Base-by-base conservation (phyloP, 2,888 invertebrate species). In the Dolichopus griseipennis region DNA sequence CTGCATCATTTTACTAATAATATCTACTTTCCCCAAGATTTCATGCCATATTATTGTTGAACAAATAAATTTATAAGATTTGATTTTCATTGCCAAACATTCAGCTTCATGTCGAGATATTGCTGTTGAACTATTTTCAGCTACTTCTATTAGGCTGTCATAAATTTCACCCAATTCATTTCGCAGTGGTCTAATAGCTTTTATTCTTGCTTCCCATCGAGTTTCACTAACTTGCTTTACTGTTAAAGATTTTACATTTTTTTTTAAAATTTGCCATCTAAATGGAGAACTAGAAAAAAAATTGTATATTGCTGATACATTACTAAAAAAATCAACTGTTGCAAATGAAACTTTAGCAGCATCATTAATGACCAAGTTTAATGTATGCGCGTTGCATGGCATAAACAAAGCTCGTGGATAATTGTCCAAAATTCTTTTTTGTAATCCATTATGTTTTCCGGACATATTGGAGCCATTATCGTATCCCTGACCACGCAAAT, bases 281-380 rank as follows among this genome's bases (percentile, higher is more conserved):
- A n/a, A n/a, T 41, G 65, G 34, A n/a, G 65, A 43, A 65, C 65
- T 43, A 34, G 65, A 65, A 41, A 65, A 41, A 37, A 65, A 65
- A 64, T 52, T 68, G 33, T 71, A 72, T 15, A 72, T 22, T 62
- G 68, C 37, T 65, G 71, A 37, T 37, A 65, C 65, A n/a, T n/a
- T 65, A 52, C 37, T 37, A 27, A 65, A 65, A 27, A 65, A 65
- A 52, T 65, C 37, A 41, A 43, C 65, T 21, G 65, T 37, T 22
- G 18, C 43, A 21, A 65, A 43, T 66, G 68, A 69, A 52, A 18
- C 34, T 18, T 43, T 43, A 21, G 65, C 65, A 43, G 65, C 20
- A 20, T 65, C 65, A 27, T 65, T 65, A 22, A 65, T 27, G 7
- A 65, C 65, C 65, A 65, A 65, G 41, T 43, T 43, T 9, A 65